Evolutionary conservation across 2,888 invertebrate species (phyloP), one percentile per base, ranked within the genome.

Genomic region (Rhamnusium bicolor): DNA sequence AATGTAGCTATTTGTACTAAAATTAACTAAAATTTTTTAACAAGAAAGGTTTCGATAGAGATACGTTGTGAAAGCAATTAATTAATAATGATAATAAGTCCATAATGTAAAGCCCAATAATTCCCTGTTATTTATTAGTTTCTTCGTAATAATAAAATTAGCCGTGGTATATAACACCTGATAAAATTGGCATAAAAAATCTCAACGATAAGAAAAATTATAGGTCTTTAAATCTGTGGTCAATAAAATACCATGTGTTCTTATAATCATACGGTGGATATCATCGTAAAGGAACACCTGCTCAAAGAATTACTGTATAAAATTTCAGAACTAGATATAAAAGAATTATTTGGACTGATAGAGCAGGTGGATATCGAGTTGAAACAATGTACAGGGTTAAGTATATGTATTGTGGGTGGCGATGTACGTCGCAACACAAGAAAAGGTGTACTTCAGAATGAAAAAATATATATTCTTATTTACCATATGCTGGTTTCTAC

Each of bases 111-210:
- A 1, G 12, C 12, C 12, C 2, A 12, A 16, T 8, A 49, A 49
- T 49, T 49, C 14, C 16, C 0, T 16, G 8, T 16, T 49, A 49
- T 49, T 16, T 49, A 49, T 4, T 12, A 32, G 7, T 29, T 32
- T 19, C 4, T 46, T 61, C 18, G 12, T 18, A 61, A 12, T 5
- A 32, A 21, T 12, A 53, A 65, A 32, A 51, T 32, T 29, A 19
- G 19, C 10, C 10, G 54, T n/a, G 12, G 24, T 62, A 56, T 68
- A 32, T 63, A 71, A 73, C 74, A 77, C 71, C 74, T 62, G 75
- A 77, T 72, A 46, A 69, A 73, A 66, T 56, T 51, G 70, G 21
- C 51, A 66, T 88, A 89, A 73, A 88, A 84, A 84, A 78, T 76
- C 74, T 67, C 58, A 71, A 63, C 73, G 73, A 74, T 72, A 77